Percentiles rank a stretch among this genome's conserved stretches.
Conservation (phyloP, 2,888 invertebrate species). For the Hirtodrosophila histrioides region DNA sequence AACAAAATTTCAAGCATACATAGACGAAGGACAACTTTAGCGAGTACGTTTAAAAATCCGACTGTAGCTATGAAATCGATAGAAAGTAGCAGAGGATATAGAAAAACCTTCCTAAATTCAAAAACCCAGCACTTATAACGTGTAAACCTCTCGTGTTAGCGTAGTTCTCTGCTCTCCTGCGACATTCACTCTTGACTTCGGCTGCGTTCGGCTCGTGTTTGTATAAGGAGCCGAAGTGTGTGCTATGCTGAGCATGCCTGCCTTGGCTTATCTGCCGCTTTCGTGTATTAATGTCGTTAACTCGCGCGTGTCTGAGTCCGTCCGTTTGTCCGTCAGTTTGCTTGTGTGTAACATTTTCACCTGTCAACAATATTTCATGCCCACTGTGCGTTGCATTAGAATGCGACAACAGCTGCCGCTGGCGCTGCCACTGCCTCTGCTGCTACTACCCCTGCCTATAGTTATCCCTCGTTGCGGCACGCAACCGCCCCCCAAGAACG, state of each 20-base stretch:
- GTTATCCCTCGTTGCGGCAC: constrained; percentile 32
- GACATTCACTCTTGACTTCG: constrained; percentile 1
- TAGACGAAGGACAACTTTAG: too few relatives aligned
- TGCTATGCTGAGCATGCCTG: neutral
- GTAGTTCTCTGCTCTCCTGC: too few relatives aligned
- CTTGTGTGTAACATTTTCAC: constrained; percentile 59
- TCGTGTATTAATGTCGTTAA: constrained; percentile 63
- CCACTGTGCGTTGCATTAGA: constrained; percentile 75
- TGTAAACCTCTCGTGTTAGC: too few relatives aligned
- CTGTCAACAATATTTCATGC: constrained; percentile 79
- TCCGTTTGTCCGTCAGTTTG: constrained; percentile 21
- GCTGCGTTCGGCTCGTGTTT: constrained; percentile 2
- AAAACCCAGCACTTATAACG: too few relatives aligned
- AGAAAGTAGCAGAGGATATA: too few relatives aligned
- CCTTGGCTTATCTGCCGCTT: constrained; percentile 32
- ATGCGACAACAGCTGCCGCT: constrained; percentile 72
- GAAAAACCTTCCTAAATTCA: too few relatives aligned
- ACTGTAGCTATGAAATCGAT: too few relatives aligned
- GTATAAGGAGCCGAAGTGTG: constrained; percentile 2
- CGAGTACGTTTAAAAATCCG: too few relatives aligned
- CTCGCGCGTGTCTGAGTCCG: constrained; percentile 48
- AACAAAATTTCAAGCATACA: too few relatives aligned
- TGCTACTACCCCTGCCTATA: constrained; percentile 21
- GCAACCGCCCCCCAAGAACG: constrained; percentile 55
- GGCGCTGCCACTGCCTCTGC: constrained; percentile 36